Conservation (phyloP, 1,140 invertebrate genomes). For the Calycopis cecrops region DNA sequence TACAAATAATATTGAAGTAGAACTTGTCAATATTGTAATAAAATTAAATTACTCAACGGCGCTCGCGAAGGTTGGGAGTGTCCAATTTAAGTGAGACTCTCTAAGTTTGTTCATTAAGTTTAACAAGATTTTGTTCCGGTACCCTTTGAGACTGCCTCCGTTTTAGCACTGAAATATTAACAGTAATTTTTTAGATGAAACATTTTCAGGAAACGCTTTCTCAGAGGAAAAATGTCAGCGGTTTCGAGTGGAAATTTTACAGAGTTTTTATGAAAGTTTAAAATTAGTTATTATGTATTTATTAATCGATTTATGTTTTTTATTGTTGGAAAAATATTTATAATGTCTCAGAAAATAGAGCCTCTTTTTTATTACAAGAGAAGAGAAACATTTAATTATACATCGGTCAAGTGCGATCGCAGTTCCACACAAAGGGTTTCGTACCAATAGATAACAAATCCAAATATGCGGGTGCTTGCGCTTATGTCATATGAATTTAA, state of each 20-base stretch:
- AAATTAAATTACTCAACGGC: constrained; percentile 33
- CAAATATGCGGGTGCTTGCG: too few relatives aligned
- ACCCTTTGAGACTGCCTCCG: constrained; percentile 44
- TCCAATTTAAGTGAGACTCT: constrained; percentile 50
- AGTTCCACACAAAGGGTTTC: too few relatives aligned
- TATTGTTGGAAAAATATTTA: too few relatives aligned
- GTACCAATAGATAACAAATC: too few relatives aligned
- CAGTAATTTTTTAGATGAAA: constrained; percentile 32
- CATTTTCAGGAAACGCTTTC: constrained; percentile 23
- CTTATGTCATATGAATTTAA: too few relatives aligned
- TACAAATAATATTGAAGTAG: constrained; percentile 17
- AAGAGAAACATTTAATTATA: too few relatives aligned
- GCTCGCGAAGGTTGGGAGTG: constrained; percentile 34
- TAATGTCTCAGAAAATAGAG: too few relatives aligned
- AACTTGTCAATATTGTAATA: constrained; percentile 33
- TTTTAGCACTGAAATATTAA: constrained; percentile 41
- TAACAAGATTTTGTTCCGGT: constrained; percentile 54
- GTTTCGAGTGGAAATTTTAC: not conserved
- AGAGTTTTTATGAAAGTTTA: not conserved
- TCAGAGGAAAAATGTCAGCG: constrained; percentile 6
- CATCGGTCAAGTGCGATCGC: too few relatives aligned
- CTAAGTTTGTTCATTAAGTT: constrained; percentile 61
- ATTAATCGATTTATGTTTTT: not conserved
- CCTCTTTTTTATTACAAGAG: too few relatives aligned
- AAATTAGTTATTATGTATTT: not conserved